phyloP scores from a whole-genome alignment of 2,113 vertebrate genomes.

The Girardinichthys multiradiatus region DNA sequence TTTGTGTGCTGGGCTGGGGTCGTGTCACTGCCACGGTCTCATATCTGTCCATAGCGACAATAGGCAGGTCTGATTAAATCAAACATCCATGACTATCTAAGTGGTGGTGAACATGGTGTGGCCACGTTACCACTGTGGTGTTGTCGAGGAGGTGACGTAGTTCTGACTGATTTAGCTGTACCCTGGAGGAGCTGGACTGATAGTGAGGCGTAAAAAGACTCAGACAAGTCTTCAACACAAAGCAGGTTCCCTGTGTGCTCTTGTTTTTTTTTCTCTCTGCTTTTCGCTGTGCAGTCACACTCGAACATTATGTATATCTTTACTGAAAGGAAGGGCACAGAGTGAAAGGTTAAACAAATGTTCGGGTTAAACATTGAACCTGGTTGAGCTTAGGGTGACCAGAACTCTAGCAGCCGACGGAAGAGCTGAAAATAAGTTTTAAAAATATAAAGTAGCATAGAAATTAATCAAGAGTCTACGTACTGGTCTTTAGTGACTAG shows the following conservation, averaged over 20 bases:
- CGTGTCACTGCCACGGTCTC: slow-evolving; percentile 56
- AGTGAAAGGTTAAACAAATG: slow-evolving; percentile 56
- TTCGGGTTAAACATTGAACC: not conserved
- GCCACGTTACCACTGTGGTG: slow-evolving; percentile 42
- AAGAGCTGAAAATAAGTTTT: too few relatives aligned
- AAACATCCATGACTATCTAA: slow-evolving; percentile 73
- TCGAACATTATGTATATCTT: not conserved
- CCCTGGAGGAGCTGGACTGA: slow-evolving; percentile 45
- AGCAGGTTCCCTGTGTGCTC: slow-evolving; percentile 26
- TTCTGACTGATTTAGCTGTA: slow-evolving; percentile 55
- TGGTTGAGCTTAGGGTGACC: too few relatives aligned
- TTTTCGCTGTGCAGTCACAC: not conserved
- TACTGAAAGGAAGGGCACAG: slow-evolving; percentile 24
- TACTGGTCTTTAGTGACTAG: too few relatives aligned
- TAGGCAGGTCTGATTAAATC: slow-evolving; percentile 73
- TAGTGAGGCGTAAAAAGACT: slow-evolving; percentile 47
- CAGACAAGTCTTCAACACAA: slow-evolving; percentile 14
- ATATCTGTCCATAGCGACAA: slow-evolving; percentile 67
- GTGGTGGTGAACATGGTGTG: slow-evolving; percentile 53
- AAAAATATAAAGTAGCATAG: too few relatives aligned
- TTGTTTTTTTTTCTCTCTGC: not conserved
- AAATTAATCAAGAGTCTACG: too few relatives aligned
- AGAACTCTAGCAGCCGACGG: too few relatives aligned
- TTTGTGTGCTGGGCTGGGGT: slow-evolving; percentile 69
- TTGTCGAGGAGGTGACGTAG: slow-evolving; percentile 58